These are phyloP conservation scores for Ectobius pallidus DNA, from an alignment of 2,888 invertebrate genomes.

Conservation along the genomic window DNA sequence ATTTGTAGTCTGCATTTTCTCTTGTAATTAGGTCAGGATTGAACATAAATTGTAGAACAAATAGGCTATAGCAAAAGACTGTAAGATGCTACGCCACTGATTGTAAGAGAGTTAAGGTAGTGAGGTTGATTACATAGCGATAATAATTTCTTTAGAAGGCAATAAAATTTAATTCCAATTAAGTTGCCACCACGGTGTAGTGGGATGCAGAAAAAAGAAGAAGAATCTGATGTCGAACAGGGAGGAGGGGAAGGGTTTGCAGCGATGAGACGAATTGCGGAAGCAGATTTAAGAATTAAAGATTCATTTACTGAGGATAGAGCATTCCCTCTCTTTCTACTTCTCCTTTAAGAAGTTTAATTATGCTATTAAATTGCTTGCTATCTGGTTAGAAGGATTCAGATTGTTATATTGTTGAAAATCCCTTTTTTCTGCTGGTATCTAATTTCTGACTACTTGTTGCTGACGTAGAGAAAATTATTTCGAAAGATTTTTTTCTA, in stretches of 20 bases:
- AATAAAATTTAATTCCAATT: constrained; percentile 6
- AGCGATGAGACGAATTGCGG: neutral
- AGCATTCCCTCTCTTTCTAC: neutral
- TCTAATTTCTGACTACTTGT: too few relatives aligned
- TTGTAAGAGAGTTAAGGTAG: neutral
- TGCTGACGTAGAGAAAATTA: too few relatives aligned
- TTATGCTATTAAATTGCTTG: neutral
- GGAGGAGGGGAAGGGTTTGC: neutral
- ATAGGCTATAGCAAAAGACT: too few relatives aligned
- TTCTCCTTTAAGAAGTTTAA: neutral
- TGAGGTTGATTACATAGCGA: constrained; percentile 2
- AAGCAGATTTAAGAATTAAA: neutral
- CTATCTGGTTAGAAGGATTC: too few relatives aligned
- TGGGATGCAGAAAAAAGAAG: neutral
- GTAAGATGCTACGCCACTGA: neutral
- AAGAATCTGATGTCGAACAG: neutral
- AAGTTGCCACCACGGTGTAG: neutral
- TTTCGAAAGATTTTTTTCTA: too few relatives aligned
- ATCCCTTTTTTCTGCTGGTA: too few relatives aligned
- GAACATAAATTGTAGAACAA: too few relatives aligned
- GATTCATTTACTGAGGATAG: neutral
- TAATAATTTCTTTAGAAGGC: constrained; percentile 11
- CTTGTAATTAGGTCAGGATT: too few relatives aligned
- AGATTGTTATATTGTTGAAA: too few relatives aligned
- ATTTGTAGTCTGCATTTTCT: too few relatives aligned